Conservation (phyloP, 2,888 invertebrate species). For the Hemaris fuciformis region DNA sequence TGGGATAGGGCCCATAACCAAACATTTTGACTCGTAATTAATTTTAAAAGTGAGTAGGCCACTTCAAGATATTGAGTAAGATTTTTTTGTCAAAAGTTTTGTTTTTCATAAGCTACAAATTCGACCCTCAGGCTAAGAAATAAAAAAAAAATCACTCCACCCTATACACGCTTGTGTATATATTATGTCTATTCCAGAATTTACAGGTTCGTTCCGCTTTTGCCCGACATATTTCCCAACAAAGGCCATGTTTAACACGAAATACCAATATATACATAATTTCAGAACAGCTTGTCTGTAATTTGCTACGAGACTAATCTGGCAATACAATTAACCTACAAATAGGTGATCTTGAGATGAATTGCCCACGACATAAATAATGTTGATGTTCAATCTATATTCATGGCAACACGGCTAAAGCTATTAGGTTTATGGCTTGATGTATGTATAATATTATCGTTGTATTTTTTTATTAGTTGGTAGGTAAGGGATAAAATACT, state of each 20-base stretch:
- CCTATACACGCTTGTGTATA: too few relatives aligned
- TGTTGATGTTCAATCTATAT: not conserved
- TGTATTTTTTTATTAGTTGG: not conserved
- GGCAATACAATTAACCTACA: not conserved
- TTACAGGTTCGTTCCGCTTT: too few relatives aligned
- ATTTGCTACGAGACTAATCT: not conserved
- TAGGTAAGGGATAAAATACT: not conserved
- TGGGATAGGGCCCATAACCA: too few relatives aligned
- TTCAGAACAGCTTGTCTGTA: not conserved
- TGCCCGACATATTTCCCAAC: not conserved
- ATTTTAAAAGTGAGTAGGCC: too few relatives aligned
- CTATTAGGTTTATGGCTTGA: not conserved
- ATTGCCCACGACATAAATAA: not conserved
- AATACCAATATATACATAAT: not conserved
- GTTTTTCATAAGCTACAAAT: too few relatives aligned
- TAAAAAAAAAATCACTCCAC: too few relatives aligned
- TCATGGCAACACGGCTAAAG: not conserved
- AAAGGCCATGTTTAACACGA: not conserved
- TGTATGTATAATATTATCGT: not conserved
- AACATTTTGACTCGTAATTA: too few relatives aligned
- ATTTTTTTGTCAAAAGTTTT: too few relatives aligned
- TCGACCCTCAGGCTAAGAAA: too few relatives aligned
- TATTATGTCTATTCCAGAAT: too few relatives aligned
- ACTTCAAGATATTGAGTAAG: too few relatives aligned
- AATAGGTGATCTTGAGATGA: not conserved